Percentiles rank a stretch among this genome's conserved stretches.
These are phyloP conservation scores for Nasonia giraulti DNA, from an alignment of 1,140 invertebrate species.

Conservation along the genomic window DNA sequence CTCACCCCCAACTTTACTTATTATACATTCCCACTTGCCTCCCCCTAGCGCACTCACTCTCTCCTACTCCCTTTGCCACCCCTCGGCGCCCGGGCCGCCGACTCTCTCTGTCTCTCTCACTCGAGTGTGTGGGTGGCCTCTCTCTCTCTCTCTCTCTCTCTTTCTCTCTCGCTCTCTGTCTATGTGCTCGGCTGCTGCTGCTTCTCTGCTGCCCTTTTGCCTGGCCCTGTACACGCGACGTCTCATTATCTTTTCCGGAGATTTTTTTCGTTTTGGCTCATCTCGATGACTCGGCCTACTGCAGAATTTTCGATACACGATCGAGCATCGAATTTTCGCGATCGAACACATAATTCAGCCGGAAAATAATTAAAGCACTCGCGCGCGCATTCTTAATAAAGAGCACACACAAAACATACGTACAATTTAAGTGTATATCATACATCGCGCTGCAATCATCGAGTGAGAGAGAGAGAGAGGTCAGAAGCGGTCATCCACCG, in stretches of 20 bases:
- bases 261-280: neutral
- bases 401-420: neutral
- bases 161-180: neutral
- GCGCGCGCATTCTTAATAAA: too few species aligned
- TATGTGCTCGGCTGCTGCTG: neutral
- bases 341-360: neutral
- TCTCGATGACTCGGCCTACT: neutral
- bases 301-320: neutral
- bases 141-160: neutral
- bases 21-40: conserved; percentile 64
- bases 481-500: neutral
- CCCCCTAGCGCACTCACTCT: conserved; percentile 53
- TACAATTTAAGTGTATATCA: neutral
- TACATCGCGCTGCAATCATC: neutral
- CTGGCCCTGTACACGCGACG: neutral
- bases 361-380: too few species aligned
- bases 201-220: neutral
- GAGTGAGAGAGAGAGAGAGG: neutral
- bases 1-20: conserved; percentile 64
- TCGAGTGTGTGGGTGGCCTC: neutral
- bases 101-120: conserved; percentile 5
- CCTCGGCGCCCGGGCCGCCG: conserved; percentile 42
- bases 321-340: neutral
- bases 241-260: conserved; percentile 40
- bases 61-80: conserved; percentile 47